Evolutionary conservation across 2,113 vertebrate species (phyloP), one percentile per base, ranked within the genome.

Genomic region (Lamprologus tigripictilis): DNA sequence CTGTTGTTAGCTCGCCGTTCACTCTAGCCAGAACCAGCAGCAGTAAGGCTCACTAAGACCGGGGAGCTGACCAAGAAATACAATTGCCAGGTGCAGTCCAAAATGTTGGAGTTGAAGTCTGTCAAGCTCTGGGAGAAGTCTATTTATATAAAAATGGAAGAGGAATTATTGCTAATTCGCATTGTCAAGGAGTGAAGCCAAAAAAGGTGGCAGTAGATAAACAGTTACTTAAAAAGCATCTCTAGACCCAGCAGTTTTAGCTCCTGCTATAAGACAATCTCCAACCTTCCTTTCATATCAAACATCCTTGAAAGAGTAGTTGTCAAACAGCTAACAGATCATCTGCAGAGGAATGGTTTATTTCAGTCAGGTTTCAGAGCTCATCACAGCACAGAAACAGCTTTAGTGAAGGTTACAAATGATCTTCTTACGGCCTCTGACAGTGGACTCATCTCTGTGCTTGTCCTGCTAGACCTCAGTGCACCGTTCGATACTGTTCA

Each of bases 401-500:
- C 14, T 31, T 58, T 58, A 58, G 26, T 58, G 57, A 58, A 58
- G 26, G 1, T 58, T 58, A 54, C 53, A 23, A 55, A 55, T 55
- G 2, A 55, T 23, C 6, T 7, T 13, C 21, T 55, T 23, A 7
- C 1, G 53, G 53, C 53, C 21, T 23, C 11, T 55, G 53, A 55
- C 11, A 55, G 53, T 55, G 53, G 53, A 55, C 11, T 55, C 21
- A 23, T 55, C 53, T 55, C 21, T 23, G 53, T 55, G 53, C 11
- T 55, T 55, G 53, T 55, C 21, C 53, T 23, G 0, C 53, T 55
- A 3, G 21, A 55, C 21, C 21, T 55, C 0, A 55, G 53, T 55
- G 53, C 53, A 23, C 21, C 51, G 0, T 23, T 55, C 1, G 0
- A 53, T 53, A 4, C 51, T 11, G n/a, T 1, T 0, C 1, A 28